Evolutionary conservation across 2,113 vertebrate genomes (phyloP).

Genomic region (Scortum barcoo): DNA sequence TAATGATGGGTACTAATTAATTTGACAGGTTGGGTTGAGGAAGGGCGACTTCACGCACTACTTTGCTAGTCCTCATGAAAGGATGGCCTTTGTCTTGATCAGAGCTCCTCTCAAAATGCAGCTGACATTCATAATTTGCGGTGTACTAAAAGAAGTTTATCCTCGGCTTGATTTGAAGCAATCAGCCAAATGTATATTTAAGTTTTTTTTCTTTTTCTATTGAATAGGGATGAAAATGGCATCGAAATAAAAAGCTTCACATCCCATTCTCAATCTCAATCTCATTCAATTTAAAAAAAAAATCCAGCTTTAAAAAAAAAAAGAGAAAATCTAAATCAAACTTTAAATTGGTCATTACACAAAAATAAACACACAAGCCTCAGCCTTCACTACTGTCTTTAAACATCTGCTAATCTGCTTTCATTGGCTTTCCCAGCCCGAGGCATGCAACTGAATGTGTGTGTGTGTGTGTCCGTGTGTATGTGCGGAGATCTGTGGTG

Average conservation of each 20-base stretch:
- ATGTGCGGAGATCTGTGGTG: constrained; percentile 57
- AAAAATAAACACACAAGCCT: constrained; percentile 62
- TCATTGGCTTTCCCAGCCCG: constrained; percentile 66
- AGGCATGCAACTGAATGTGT: constrained; percentile 56
- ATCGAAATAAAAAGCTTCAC: constrained; percentile 5
- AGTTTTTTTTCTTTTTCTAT: background rate
- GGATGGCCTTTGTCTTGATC: constrained; percentile 51
- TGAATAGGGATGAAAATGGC: background rate
- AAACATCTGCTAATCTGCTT: constrained; percentile 77
- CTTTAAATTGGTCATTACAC: constrained; percentile 43
- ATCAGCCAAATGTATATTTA: background rate
- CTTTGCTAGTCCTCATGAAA: constrained; percentile 53
- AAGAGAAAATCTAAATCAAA: constrained; percentile 34
- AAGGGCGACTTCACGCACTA: constrained; percentile 57
- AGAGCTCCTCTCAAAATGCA: constrained; percentile 53
- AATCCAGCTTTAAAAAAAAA: background rate
- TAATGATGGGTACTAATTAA: constrained; percentile 82
- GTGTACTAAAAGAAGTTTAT: constrained; percentile 27
- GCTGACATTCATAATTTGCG: constrained; percentile 50
- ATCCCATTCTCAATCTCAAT: background rate
- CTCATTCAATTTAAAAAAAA: background rate
- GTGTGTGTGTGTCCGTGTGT: constrained; percentile 13
- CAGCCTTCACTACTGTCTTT: constrained; percentile 66
- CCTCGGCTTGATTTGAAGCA: constrained; percentile 23
- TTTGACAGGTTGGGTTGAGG: constrained; percentile 76